Evolutionary conservation across 2,888 invertebrate genomes (phyloP), one percentile per base, ranked within the genome.

Genomic region (Zelleria hepariella): DNA sequence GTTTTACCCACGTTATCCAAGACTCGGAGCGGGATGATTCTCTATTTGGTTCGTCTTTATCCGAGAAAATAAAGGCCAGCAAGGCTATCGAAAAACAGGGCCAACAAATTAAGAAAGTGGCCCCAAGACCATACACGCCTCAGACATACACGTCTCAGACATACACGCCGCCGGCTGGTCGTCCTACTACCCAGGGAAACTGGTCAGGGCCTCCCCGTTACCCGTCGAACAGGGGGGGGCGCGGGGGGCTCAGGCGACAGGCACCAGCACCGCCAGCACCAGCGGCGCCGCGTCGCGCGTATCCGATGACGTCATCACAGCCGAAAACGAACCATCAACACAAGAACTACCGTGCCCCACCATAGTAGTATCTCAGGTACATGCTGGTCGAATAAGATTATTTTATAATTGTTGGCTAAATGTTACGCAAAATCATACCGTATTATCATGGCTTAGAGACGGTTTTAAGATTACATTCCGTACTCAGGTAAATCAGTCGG

Each of bases 181-280:
- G 63, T 15, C 51, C 55, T 26, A 5, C 25, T 24, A 8, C 23
- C 8, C 60, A 59, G 64, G 62, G 59, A 64, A 64, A 64, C 61
- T 62, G 62, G 62, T 6, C 59, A 26, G 64, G 59, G 21, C 62
- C 65, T 58, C 59, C 66, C 55, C 66, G 66, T 4, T 66, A 65
- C 60, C 60, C 60, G 58, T 52, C 63, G 32, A 62, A 52, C 65
- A 63, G 65, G 62, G 63, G 62, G 62, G 60, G 62, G 62, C 60
- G 64, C 0, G 62, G 60, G 15, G 59, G 60, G 8, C 56, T 5
- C 20, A 27, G 32, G 32, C n/a, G 3, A 21, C 49, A 24, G 53
- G 24, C n/a, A n/a, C n/a, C n/a, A n/a, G n/a, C n/a, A n/a, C n/a
- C n/a, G n/a, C n/a, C n/a, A n/a, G 32, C 56, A 8, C 4, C 42